Evolutionary conservation across 2,113 vertebrate genomes (phyloP), one percentile per base, ranked within the genome.

Genomic region (Laterallus jamaicensis): DNA sequence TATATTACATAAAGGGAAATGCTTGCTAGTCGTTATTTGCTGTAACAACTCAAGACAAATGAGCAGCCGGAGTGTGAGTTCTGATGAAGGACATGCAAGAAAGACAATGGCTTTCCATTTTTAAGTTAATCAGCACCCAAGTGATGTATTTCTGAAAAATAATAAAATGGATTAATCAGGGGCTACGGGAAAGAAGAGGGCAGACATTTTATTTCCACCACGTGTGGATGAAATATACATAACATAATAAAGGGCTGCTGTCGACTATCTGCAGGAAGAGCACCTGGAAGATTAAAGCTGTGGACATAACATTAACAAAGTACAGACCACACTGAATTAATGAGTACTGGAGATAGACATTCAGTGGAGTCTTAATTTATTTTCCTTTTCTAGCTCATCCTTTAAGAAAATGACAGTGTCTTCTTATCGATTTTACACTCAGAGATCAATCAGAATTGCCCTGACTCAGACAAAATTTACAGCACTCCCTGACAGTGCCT

Each of bases 371-470:
- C 99, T 99, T 99, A 98, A 99, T 99, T 99, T 99, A 99, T 99
- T 99, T 99, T 98, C 98, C 98, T 98, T 98, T 98, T 98, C 98
- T 97, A 98, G 98, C 98, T 99, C 99, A 99, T 99, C 98, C 98
- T 99, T 99, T 99, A 99, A 99, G 99, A 99, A 99, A 99, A 99
- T 99, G 99, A 99, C 99, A 99, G 99, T 98, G 98, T 99, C 99
- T 98, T 98, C 98, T 99, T 99, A 99, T 99, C 98, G 99, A 99
- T 99, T 99, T 99, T 99, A 99, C 98, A 98, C 98, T 99, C 98
- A 98, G 98, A 99, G 99, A 99, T 99, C 99, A 99, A 99, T 99
- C 99, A 99, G 99, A 98, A 98, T 99, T 98, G 98, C 97, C 98
- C 99, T 99, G 99, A 99, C 98, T 99, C 99, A 98, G 99, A 99